phyloP scores from a whole-genome alignment of 2,888 invertebrate species.

The Patella caerulea region DNA sequence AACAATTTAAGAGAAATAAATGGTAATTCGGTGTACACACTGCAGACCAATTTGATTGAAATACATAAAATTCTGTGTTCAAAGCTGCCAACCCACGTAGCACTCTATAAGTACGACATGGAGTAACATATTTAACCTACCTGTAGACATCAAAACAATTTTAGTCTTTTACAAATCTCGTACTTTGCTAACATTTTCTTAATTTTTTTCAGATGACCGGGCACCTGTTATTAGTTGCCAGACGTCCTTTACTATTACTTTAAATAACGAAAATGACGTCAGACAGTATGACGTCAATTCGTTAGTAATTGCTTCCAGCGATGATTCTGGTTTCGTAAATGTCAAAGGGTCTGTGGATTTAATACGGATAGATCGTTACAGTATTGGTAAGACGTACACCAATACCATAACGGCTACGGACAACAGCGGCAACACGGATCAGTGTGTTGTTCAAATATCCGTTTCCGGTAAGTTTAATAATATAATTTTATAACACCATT shows the following conservation, averaged over 20 bases:
- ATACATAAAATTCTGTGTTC: too few species aligned
- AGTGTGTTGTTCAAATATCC: conserved; percentile 48
- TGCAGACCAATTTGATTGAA: too few species aligned
- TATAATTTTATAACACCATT: not conserved
- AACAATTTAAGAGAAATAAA: too few species aligned
- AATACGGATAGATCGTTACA: conserved; percentile 19
- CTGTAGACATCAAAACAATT: too few species aligned
- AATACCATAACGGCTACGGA: conserved; percentile 45
- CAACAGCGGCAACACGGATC: conserved; percentile 39
- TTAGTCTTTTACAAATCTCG: too few species aligned
- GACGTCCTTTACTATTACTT: conserved; percentile 20
- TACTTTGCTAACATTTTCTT: too few species aligned
- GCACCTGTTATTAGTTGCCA: conserved; percentile 27
- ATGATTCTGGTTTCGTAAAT: conserved; percentile 22
- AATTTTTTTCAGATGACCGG: conserved; percentile 23
- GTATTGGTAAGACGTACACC: conserved; percentile 42
- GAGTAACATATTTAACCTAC: too few species aligned
- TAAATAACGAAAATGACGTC: conserved; percentile 13
- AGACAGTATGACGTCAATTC: conserved; percentile 14
- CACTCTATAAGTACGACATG: too few species aligned
- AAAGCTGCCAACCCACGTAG: too few species aligned
- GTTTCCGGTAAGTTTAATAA: conserved; percentile 42
- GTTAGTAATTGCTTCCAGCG: conserved; percentile 23
- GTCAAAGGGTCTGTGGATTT: conserved; percentile 19
- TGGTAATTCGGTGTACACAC: too few species aligned